A percentile compares a stretch with the other conserved stretches of the same genome.
These are phyloP conservation scores for Sebastes dallii DNA, from an alignment of 2,797 vertebrate species.

Conservation along the genomic window DNA sequence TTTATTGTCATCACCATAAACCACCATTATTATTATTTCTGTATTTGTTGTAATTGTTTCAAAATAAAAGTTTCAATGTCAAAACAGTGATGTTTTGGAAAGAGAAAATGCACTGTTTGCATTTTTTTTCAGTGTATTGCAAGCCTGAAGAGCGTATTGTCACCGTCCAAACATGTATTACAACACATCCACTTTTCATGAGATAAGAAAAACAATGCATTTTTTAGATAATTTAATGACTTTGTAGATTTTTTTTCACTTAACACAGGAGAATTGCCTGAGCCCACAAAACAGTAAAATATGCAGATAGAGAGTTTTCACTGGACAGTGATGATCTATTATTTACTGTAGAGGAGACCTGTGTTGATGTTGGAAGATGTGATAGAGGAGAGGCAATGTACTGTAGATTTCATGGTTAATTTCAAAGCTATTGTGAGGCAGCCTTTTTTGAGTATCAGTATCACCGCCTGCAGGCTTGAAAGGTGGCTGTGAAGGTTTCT, in stretches of 20 bases:
- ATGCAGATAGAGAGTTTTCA: neutral
- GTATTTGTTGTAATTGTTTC: neutral
- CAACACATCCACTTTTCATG: neutral
- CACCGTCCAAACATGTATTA: neutral
- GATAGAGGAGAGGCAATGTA: neutral
- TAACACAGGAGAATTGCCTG: neutral
- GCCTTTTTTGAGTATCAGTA: too few species aligned
- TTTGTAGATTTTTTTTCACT: neutral
- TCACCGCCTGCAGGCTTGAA: neutral
- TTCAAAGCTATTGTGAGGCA: neutral
- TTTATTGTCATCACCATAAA: conserved; percentile 13
- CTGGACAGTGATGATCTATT: neutral
- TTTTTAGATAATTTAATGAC: neutral
- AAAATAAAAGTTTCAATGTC: neutral
- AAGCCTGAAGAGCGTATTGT: neutral
- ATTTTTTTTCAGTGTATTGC: neutral
- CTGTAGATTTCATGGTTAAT: neutral
- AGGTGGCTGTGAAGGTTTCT: neutral
- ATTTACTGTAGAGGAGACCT: neutral
- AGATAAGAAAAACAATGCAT: neutral
- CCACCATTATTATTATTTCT: neutral
- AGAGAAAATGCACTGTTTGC: neutral
- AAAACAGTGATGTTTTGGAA: neutral
- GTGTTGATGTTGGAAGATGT: neutral
- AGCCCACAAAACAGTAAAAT: neutral